These are phyloP conservation scores for Kryphioiulus occultus DNA, from an alignment of 2,888 invertebrate species.

Conservation along the genomic window DNA sequence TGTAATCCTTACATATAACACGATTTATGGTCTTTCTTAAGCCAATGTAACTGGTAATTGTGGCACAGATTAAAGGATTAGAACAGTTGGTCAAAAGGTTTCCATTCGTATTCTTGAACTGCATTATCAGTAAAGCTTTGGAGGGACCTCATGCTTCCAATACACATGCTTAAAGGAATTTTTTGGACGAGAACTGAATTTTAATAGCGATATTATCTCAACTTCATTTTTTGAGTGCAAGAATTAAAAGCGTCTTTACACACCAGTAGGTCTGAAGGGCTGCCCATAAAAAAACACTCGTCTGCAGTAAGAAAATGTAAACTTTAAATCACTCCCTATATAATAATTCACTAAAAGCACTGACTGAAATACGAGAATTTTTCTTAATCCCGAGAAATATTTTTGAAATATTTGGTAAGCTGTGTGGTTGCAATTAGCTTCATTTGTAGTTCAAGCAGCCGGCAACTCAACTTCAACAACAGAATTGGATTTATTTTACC, in stretches of 20 bases:
- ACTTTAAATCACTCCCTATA: not conserved
- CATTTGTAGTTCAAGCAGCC: not conserved
- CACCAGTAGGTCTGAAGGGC: not conserved
- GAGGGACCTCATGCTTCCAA: slow-evolving; percentile 9
- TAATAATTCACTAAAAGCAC: not conserved
- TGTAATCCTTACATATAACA: not conserved
- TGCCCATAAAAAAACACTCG: not conserved
- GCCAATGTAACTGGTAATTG: not conserved
- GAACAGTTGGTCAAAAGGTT: not conserved
- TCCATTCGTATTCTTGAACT: not conserved
- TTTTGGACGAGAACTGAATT: slow-evolving; percentile 18
- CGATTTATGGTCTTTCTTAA: not conserved
- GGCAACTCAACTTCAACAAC: not conserved
- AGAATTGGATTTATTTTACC: too few relatives aligned
- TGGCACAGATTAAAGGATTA: slow-evolving; percentile 30
- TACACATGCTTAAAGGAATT: slow-evolving; percentile 15
- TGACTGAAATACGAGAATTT: not conserved
- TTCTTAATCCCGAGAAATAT: not conserved
- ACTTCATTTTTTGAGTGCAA: not conserved
- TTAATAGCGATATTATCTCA: not conserved
- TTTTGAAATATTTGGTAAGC: not conserved
- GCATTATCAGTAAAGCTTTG: not conserved
- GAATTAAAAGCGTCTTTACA: not conserved
- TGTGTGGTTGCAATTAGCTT: not conserved
- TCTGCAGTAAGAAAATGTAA: not conserved